A percentile compares a stretch with the other conserved stretches of the same genome.
phyloP scores from a whole-genome alignment of 2,888 invertebrate species.

The Biston stratarius region DNA sequence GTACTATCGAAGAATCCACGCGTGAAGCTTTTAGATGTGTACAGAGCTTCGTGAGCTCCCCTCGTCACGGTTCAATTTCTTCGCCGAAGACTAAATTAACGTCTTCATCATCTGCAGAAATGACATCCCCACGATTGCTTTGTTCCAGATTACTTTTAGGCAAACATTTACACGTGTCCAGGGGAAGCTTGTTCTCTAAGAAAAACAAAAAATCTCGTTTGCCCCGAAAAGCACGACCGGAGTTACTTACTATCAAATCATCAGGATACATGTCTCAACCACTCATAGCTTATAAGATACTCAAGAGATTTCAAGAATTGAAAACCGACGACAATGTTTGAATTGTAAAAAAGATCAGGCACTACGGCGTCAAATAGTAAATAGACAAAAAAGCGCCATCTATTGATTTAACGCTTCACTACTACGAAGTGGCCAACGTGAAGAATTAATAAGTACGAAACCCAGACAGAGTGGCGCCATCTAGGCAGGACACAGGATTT shows the following conservation, averaged over 20 bases:
- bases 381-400: too few relatives aligned
- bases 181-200: conserved; percentile 49
- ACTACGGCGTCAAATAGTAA: too few relatives aligned
- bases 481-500: too few relatives aligned
- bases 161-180: conserved; percentile 54
- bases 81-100: conserved; percentile 56
- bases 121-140: conserved; percentile 62
- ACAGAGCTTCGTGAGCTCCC: conserved; percentile 68
- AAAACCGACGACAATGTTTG: conserved; percentile 55
- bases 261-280: conserved; percentile 57
- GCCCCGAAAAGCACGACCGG: conserved; percentile 44
- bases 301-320: conserved; percentile 68
- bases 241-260: conserved; percentile 59
- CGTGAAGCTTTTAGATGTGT: conserved; percentile 65
- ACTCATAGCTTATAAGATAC: conserved; percentile 63
- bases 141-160: conserved; percentile 64
- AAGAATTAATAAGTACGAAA: too few relatives aligned
- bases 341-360: background rate
- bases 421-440: too few relatives aligned
- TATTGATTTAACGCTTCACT: too few relatives aligned
- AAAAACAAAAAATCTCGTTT: conserved; percentile 36
- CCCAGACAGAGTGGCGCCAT: too few relatives aligned
- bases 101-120: conserved; percentile 63
- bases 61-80: conserved; percentile 62
- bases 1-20: conserved; percentile 45